Base-by-base conservation (phyloP, 53 echinoderm and acorn worm species). In the Astropecten irregularis region DNA sequence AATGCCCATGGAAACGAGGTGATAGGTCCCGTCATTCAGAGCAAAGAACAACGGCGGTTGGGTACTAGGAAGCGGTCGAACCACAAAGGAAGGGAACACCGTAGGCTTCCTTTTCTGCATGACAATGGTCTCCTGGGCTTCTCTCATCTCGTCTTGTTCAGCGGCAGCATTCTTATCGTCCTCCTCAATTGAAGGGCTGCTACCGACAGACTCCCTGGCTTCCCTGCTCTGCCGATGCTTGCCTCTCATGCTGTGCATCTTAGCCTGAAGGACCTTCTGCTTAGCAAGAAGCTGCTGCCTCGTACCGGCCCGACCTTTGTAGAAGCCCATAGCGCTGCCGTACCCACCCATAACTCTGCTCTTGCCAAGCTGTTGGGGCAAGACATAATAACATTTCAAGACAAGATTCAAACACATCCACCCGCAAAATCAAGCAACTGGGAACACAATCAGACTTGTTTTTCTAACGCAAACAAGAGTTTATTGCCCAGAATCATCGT, bases 251-350 rank as follows among this genome's bases (percentile, higher is more conserved):
- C 86, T 89, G 61, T 87, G 95, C 36, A 87, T 84, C 66, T 84
- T 91, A 10, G 95, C 95, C 62, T 91, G 87, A 26, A 69, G 84
- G 46, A 95, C 95, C 73, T 91, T 95, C 65, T 91, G 89, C 55
- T 95, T 95, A 6, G 91, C 91, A 11, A 95, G 63, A 53, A 87
- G 89, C 50, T 91, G 95, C 30, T 72, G 71, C 23, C 72, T 57
- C 27, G 72, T 71, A 1, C 48, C 84, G 26, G 21, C 25, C 15
- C 72, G 51, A 2, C 51, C 69, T 50, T 57, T 71, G 29, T 47
- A 84, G 62, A 74, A 74, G 7, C 84, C 64, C 50, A 72, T 33
- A 9, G 71, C 33, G 35, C 84, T 40, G 23, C 84, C 29, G 49
- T 64, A 49, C 19, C 84, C 68, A 22, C 84, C 61, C 5, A 84